Conservation (phyloP, 2,113 vertebrate species). For the Astur gentilis region DNA sequence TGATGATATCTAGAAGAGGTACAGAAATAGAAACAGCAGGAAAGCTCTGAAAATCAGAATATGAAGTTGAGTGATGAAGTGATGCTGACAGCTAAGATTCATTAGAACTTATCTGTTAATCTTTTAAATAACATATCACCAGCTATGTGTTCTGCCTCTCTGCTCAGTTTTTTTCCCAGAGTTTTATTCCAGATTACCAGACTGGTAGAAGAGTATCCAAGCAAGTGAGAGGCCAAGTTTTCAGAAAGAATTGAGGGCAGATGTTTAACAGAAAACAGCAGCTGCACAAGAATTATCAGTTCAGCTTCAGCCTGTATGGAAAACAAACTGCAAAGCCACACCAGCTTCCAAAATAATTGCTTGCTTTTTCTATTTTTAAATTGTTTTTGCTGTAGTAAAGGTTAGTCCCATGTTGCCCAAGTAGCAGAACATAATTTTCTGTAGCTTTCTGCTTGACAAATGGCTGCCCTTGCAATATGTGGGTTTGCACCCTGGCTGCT, state of each 20-base stretch:
- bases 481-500: neutral
- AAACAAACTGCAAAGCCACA: neutral
- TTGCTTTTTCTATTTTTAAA: neutral
- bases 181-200: neutral
- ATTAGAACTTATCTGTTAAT: neutral
- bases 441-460: neutral
- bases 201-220: neutral
- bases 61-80: neutral
- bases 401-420: neutral
- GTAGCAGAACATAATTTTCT: neutral
- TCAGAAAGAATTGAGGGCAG: neutral
- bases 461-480: rapidly evolving
- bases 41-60: neutral
- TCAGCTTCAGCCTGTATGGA: neutral
- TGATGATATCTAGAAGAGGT: neutral
- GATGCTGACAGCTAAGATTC: neutral
- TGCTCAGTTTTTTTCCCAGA: neutral
- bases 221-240: neutral
- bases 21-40: neutral
- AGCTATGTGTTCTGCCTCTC: neutral
- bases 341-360: neutral
- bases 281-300: neutral
- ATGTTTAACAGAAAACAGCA: neutral
- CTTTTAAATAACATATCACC: neutral
- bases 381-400: neutral